Percentiles rank a stretch among this genome's conserved stretches.
Evolutionary conservation across 2,797 vertebrate genomes (phyloP).

Genomic region (Scomberomorus guttatus): DNA sequence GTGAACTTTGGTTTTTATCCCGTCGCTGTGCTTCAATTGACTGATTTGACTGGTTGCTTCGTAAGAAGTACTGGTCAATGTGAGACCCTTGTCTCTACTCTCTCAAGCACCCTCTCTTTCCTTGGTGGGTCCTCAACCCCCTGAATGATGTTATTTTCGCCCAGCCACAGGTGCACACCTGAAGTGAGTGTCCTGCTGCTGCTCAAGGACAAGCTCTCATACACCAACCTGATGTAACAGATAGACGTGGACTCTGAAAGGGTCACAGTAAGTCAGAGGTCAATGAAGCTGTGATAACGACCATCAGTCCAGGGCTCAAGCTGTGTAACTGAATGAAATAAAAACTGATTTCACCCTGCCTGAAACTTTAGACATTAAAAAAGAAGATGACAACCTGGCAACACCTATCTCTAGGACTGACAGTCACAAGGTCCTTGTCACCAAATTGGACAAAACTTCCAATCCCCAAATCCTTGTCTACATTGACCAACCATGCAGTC

Average conservation of each 20-base stretch:
- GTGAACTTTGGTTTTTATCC: slow-evolving; percentile 42
- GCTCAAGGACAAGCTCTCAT: not conserved
- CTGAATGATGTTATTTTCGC: not conserved
- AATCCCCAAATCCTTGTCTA: not conserved
- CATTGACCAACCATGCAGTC: not conserved
- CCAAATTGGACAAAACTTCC: not conserved
- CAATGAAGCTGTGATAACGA: not conserved
- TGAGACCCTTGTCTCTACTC: not conserved
- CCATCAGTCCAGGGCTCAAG: too few species aligned
- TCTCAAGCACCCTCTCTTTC: slow-evolving; percentile 25
- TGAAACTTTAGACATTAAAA: not conserved
- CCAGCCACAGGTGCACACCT: slow-evolving; percentile 31
- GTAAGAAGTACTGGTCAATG: slow-evolving; percentile 17
- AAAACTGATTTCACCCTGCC: not conserved
- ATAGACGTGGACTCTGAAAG: not conserved
- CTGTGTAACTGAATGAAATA: not conserved
- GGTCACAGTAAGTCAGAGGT: slow-evolving; percentile 1
- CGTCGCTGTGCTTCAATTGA: slow-evolving; percentile 38
- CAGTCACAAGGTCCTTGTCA: not conserved
- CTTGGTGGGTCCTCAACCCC: slow-evolving; percentile 28
- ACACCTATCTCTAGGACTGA: not conserved
- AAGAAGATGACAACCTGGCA: not conserved
- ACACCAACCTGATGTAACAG: not conserved
- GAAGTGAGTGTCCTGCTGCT: not conserved
- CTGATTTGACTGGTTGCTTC: slow-evolving; percentile 35